Evolutionary conservation across 2,797 vertebrate species (phyloP), one percentile per base, ranked within the genome.

Genomic region (Pangasius djambal): DNA sequence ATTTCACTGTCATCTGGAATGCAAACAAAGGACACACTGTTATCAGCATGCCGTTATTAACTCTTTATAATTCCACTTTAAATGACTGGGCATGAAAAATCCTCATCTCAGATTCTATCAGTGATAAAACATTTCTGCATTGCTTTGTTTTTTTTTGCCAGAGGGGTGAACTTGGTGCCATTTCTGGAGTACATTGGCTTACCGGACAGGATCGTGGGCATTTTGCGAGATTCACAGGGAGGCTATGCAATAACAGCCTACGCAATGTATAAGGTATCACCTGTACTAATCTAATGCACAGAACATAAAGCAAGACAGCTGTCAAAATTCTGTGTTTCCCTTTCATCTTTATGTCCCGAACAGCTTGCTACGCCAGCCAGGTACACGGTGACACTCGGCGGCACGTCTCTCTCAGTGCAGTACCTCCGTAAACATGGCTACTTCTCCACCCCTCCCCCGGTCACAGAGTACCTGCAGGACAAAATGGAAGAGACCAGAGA

Each of bases 401-500:
- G 98, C 91, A 99, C 99, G 0, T 99, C 99, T 0, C 90, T 98
- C 48, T 96, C 96, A 1, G 96, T 99, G 83, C 97, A 98, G 92
- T 99, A 99, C 86, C 96, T 99, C 2, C 97, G 98, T 18, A 98
- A 96, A 88, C 96, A 93, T 0, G 97, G 98, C 92, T 98, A 99
- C 94, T 93, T 99, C 88, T 96, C 97, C 44, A 99, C 98, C 0
- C 98, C 98, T 0, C 98, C 98, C 3, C 97, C 97, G 0, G 98
- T 99, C 34, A 99, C 96, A 90, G 98, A 97, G 6, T 99, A 99
- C 92, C 87, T 99, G 6, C 99, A 99, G 90, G 98, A 98, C 93
- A 97, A 96, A 90, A 99, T 99, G 98, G 98, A 98, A 92, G 98
- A 97, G 92, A 99, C 98, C 0, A 98, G 97, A 91, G 98, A 97